Conservation (phyloP, 2,797 vertebrate species). For the Rhyacichthys aspro region DNA sequence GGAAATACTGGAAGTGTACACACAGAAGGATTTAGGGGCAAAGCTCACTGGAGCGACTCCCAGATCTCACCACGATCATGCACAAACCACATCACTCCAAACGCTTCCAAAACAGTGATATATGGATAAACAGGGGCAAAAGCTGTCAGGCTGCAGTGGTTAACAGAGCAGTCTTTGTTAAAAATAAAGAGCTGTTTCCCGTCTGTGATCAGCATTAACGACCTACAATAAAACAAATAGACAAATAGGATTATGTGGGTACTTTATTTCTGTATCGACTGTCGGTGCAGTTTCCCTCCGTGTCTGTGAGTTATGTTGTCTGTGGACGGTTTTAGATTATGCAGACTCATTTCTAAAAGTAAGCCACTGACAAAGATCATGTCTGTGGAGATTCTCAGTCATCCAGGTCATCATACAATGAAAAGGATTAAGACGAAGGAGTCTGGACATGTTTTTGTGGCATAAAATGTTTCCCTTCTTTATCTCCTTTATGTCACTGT, state of each 20-base stretch:
- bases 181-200: neutral
- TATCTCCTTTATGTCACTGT: too few species aligned
- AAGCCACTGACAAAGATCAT: too few species aligned
- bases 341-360: too few species aligned
- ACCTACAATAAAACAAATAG: conserved; percentile 15
- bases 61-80: conserved; percentile 42
- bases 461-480: too few species aligned
- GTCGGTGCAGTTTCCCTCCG: too few species aligned
- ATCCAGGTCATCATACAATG: too few species aligned
- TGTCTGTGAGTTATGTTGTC: too few species aligned
- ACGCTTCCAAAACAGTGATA: conserved; percentile 54
- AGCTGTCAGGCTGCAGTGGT: conserved; percentile 43
- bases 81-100: conserved; percentile 54
- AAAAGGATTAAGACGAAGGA: too few species aligned
- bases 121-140: conserved; percentile 21
- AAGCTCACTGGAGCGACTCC: conserved; percentile 54
- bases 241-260: neutral
- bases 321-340: too few species aligned
- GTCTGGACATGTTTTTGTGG: too few species aligned
- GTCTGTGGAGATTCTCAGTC: too few species aligned
- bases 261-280: too few species aligned
- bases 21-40: conserved; percentile 50
- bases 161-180: conserved; percentile 25
- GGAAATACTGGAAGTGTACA: conserved; percentile 63
- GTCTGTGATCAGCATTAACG: conserved; percentile 8